These are phyloP conservation scores for Nemopilema nomurai DNA, from an alignment of 30 jellyfish, hydroid and myxozoan genomes.

Conservation along the genomic window DNA sequence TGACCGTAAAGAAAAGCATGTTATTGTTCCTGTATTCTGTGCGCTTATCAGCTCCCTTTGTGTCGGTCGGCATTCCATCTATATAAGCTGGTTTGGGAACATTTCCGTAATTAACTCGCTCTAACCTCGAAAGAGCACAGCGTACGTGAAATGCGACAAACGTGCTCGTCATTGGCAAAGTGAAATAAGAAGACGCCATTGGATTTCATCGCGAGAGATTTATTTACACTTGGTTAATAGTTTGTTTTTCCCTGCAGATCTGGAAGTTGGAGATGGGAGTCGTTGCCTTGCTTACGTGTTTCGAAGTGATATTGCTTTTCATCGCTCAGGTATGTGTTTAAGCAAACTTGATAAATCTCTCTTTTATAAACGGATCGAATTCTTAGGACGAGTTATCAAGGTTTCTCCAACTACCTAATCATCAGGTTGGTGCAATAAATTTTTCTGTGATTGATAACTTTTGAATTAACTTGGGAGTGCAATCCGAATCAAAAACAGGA, in stretches of 20 bases:
- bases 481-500: too few relatives aligned
- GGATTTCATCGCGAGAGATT: not conserved
- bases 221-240: not conserved
- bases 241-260: not conserved
- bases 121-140: not conserved
- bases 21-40: slow-evolving; percentile 25
- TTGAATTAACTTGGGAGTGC: too few relatives aligned
- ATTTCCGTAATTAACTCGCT: slow-evolving; percentile 49
- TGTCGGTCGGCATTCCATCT: slow-evolving; percentile 57
- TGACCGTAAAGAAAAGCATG: slow-evolving; percentile 21
- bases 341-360: not conserved
- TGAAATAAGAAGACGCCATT: not conserved
- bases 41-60: slow-evolving; percentile 29
- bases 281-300: not conserved
- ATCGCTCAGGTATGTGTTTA: not conserved
- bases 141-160: not conserved
- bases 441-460: too few relatives aligned
- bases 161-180: not conserved
- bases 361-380: too few relatives aligned
- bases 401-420: too few relatives aligned
- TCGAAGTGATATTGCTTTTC: not conserved
- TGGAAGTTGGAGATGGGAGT: not conserved
- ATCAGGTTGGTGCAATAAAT: too few relatives aligned
- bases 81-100: slow-evolving; percentile 45
- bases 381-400: too few relatives aligned